Percentiles rank a stretch among this genome's conserved stretches.
Evolutionary conservation across 2,113 vertebrate genomes (phyloP).

Genomic region (Grammomys surdaster): DNA sequence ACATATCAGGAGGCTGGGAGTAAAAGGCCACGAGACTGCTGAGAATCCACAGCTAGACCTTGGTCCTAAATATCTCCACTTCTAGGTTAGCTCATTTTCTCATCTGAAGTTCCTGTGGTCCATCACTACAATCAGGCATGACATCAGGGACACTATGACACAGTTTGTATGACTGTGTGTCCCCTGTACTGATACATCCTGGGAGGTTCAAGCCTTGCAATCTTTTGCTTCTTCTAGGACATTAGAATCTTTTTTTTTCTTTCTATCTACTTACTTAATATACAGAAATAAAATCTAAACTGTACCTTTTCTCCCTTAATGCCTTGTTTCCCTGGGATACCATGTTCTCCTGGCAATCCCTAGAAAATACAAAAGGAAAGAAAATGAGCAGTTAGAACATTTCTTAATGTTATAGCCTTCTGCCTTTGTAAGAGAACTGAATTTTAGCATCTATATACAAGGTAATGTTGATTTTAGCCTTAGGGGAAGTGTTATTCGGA

Average conservation of each 20-base stretch:
- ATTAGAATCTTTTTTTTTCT: not conserved
- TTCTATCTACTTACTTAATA: not conserved
- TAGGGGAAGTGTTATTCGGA: slow-evolving; percentile 20
- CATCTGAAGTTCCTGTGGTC: not conserved
- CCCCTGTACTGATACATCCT: not conserved
- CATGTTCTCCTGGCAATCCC: slow-evolving; percentile 91
- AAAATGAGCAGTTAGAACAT: slow-evolving; percentile 10
- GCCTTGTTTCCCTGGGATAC: slow-evolving; percentile 91
- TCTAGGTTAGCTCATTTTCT: not conserved
- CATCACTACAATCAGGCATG: not conserved
- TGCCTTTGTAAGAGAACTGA: not conserved
- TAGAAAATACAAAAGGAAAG: slow-evolving; percentile 85
- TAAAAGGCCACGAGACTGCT: not conserved
- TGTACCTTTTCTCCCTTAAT: slow-evolving; percentile 96
- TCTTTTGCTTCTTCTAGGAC: not conserved
- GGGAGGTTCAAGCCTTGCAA: not conserved
- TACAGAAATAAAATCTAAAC: slow-evolving; percentile 36
- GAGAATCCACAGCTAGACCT: not conserved
- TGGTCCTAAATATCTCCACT: not conserved
- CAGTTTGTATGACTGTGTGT: not conserved
- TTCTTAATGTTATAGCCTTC: not conserved
- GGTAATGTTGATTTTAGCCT: not conserved
- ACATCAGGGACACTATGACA: too few relatives aligned
- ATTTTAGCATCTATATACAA: not conserved
- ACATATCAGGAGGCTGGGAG: not conserved